Evolutionary conservation across 2,888 invertebrate species (phyloP), one percentile per base, ranked within the genome.

Genomic region (Chrysomela aeneicollis): DNA sequence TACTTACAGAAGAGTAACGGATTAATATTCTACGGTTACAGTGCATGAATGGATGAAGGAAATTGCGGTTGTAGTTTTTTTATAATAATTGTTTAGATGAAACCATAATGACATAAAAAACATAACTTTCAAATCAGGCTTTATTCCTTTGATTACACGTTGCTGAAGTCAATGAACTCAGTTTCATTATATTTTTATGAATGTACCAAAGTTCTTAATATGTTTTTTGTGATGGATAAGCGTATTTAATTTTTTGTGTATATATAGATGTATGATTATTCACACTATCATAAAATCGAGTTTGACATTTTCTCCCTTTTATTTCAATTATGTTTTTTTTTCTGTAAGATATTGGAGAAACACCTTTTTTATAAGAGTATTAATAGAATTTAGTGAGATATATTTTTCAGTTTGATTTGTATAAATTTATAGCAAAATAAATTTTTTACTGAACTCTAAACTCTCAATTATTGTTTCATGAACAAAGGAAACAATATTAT

Each of bases 351-450:
- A 62, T 58, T 35, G 61, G 59, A 59, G 63, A 61, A 66, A 61
- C 66, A 66, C 64, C 60, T 69, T 66, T 61, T 70, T 66, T 70
- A 68, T 67, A 68, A 67, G 64, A 71, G 71, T 71, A 71, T 71
- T 71, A 71, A 54, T 71, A 68, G 66, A 60, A 58, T 50, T 50
- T 68, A 67, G 71, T 57, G 63, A 62, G 55, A 66, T 62, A 71
- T 66, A 69, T 71, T 67, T 42, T 69, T 67, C 57, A 55, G 61
- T 64, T 64, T 60, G 47, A 59, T 67, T 64, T 67, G 64, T 67
- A 67, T 62, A 67, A 62, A 67, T 67, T 67, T 67, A 67, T 67
- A 67, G 67, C 54, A 64, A 60, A 65, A 66, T 66, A 66, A 66
- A 66, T 66, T 66, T 64, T 53, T 62, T 37, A 66, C 57, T 57